These are phyloP conservation scores for Galleria mellonella DNA, from an alignment of 1,140 invertebrate genomes.

Conservation along the genomic window DNA sequence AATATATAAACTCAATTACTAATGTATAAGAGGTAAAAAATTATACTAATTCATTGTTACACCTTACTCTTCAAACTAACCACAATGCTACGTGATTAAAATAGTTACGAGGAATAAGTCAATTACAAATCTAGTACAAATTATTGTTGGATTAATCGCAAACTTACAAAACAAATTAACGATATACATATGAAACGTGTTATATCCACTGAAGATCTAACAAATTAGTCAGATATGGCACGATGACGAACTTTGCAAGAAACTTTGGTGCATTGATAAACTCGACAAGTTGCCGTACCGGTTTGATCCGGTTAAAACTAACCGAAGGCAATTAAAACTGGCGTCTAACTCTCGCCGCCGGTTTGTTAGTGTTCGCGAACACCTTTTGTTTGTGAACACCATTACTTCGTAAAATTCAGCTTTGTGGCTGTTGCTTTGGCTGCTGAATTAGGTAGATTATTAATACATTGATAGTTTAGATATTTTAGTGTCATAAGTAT, in stretches of 20 bases:
- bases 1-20: no score
- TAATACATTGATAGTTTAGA: no score
- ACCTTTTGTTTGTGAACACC: not conserved
- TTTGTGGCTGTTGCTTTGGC: not conserved
- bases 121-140: no score
- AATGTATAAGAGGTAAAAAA: no score
- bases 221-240: no score
- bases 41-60: no score
- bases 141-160: not conserved
- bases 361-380: slow-evolving; percentile 9
- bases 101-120: no score
- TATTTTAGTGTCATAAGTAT: no score
- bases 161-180: not conserved
- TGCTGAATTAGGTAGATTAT: not conserved
- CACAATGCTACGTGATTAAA: no score
- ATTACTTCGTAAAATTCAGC: not conserved
- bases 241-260: not conserved
- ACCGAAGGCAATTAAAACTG: slow-evolving; percentile 24
- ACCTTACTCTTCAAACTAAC: no score
- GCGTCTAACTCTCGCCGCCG: slow-evolving; percentile 12
- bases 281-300: slow-evolving; percentile 3
- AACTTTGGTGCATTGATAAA: not conserved
- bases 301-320: slow-evolving; percentile 25
- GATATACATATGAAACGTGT: not conserved
- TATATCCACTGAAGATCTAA: no score